These are phyloP conservation scores for Lasaia peninsularis DNA, from an alignment of 1,140 invertebrate species.

Conservation along the genomic window DNA sequence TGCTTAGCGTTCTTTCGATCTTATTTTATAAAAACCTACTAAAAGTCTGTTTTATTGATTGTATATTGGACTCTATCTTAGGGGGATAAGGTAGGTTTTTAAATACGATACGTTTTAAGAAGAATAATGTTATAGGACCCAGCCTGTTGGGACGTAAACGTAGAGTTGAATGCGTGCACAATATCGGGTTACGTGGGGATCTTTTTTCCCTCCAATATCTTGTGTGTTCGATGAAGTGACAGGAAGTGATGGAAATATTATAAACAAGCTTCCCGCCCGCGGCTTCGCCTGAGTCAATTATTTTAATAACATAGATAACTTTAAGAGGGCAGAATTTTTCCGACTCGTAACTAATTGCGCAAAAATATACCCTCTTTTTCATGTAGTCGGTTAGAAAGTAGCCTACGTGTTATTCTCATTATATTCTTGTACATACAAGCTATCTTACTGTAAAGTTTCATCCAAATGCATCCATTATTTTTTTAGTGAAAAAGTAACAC, in stretches of 20 bases:
- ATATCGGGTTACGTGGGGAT: slow-evolving; percentile 52
- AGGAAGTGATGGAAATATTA: slow-evolving; percentile 4
- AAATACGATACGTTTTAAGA: not conserved
- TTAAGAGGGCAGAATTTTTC: too few relatives aligned
- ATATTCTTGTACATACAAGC: too few relatives aligned
- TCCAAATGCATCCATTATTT: too few relatives aligned
- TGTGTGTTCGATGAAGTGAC: slow-evolving; percentile 13
- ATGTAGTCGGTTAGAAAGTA: too few relatives aligned
- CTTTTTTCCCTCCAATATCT: slow-evolving; percentile 31
- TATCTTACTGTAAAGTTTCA: too few relatives aligned
- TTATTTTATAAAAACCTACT: slow-evolving; percentile 50
- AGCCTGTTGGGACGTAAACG: slow-evolving; percentile 51
- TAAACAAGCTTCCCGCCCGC: not conserved
- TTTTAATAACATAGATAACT: too few relatives aligned
- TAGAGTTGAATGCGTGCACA: slow-evolving; percentile 62
- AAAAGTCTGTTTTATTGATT: slow-evolving; percentile 17
- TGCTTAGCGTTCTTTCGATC: slow-evolving; percentile 36
- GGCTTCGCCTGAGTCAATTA: too few relatives aligned
- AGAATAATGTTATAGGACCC: slow-evolving; percentile 59
- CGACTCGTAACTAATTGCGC: too few relatives aligned
- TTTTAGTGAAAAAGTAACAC: too few relatives aligned
- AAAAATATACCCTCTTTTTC: too few relatives aligned
- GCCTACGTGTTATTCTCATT: too few relatives aligned
- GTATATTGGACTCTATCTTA: slow-evolving; percentile 30
- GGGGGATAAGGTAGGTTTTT: slow-evolving; percentile 29